A percentile compares a stretch with the other conserved stretches of the same genome.
These are phyloP conservation scores for Meteorus sp. DNA, from an alignment of 1,140 invertebrate genomes.

Conservation along the genomic window DNA sequence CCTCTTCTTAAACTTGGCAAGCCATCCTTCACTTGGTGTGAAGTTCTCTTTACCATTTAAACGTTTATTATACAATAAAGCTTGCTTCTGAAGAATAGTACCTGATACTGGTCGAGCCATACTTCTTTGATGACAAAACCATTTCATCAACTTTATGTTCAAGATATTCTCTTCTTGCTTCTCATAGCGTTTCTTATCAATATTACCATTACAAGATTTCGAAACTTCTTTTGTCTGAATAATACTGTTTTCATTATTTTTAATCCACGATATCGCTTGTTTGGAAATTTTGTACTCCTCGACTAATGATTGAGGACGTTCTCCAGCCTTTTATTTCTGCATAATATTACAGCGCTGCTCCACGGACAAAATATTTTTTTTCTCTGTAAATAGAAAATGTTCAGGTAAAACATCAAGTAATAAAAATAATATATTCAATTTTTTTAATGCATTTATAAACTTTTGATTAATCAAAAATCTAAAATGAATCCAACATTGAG, in stretches of 20 bases:
- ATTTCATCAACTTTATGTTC: background rate
- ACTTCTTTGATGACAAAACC: background rate
- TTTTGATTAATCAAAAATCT: conserved; percentile 9
- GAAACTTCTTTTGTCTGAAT: background rate
- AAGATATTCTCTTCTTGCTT: background rate
- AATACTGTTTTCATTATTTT: background rate
- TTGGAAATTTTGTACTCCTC: background rate
- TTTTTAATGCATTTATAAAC: no score
- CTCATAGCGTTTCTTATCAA: background rate
- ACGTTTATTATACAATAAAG: background rate
- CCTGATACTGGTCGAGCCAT: background rate
- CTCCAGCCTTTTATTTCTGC: background rate
- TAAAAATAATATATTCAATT: conserved; percentile 20
- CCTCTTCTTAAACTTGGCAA: background rate
- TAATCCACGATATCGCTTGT: background rate
- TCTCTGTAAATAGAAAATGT: background rate
- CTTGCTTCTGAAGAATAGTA: background rate
- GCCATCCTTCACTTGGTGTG: conserved; percentile 2
- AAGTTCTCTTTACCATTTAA: background rate
- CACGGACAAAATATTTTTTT: background rate
- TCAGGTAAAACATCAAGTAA: conserved; percentile 5
- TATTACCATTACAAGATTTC: background rate
- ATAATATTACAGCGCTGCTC: background rate
- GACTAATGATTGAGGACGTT: background rate
- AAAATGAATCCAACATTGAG: conserved; percentile 2